These are phyloP conservation scores for Calidris pygmaea DNA, from an alignment of 2,113 vertebrate genomes.

Conservation along the genomic window DNA sequence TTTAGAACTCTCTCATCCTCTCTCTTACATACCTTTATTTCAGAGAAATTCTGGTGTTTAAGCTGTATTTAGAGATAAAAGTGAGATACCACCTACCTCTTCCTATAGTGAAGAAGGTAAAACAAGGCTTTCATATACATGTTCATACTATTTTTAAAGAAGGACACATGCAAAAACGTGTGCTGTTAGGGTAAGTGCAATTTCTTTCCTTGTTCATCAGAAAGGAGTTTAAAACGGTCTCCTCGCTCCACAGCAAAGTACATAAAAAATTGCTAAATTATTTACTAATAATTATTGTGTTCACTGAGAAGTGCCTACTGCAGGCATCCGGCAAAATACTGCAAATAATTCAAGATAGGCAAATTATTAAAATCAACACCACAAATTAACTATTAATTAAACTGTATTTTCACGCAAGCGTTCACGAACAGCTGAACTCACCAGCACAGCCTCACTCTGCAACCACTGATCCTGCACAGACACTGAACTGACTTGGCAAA, in stretches of 20 bases:
- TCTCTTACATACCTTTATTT: not conserved
- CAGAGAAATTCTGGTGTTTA: not conserved
- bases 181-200: not conserved
- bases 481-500: fast-evolving
- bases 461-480: fast-evolving
- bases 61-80: not conserved
- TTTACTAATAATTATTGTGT: slow-evolving; percentile 15
- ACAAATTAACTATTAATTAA: not conserved
- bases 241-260: not conserved
- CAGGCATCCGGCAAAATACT: slow-evolving; percentile 1
- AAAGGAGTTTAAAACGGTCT: not conserved
- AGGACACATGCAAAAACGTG: not conserved
- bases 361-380: slow-evolving; percentile 35
- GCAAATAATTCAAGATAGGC: not conserved
- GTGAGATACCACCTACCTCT: not conserved
- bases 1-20: not conserved
- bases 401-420: not conserved
- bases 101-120: not conserved
- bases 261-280: not conserved
- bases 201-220: not conserved
- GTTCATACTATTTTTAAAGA: not conserved
- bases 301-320: slow-evolving; percentile 2
- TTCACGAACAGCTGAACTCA: not conserved
- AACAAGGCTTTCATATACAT: not conserved
- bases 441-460: not conserved